Conservation (phyloP, 2,113 vertebrate species). For the Thunnus thynnus region DNA sequence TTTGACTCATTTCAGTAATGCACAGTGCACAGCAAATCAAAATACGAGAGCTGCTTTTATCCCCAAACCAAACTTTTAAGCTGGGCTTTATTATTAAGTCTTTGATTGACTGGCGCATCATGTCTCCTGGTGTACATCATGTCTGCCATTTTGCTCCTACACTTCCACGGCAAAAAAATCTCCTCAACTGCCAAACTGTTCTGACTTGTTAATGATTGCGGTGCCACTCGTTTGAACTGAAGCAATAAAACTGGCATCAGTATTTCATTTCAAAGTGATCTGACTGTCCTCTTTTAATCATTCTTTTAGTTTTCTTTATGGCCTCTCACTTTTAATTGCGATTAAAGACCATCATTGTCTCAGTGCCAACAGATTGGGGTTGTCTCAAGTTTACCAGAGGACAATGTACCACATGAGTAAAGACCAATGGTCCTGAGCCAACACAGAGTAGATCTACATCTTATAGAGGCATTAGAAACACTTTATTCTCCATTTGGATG, state of each 20-base stretch:
- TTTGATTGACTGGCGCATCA: slow-evolving; percentile 39
- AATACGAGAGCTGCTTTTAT: slow-evolving; percentile 25
- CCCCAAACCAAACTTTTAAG: slow-evolving; percentile 3
- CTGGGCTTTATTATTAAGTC: slow-evolving; percentile 25
- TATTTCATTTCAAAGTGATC: slow-evolving; percentile 45
- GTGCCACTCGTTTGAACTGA: slow-evolving; percentile 21
- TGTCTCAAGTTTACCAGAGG: slow-evolving; percentile 46
- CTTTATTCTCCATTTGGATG: slow-evolving; percentile 51
- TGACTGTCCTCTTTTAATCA: slow-evolving; percentile 10
- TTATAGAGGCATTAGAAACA: slow-evolving; percentile 46
- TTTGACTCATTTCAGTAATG: slow-evolving; percentile 37
- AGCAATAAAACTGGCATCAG: slow-evolving; percentile 23
- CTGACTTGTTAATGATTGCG: slow-evolving; percentile 24
- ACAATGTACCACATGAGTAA: slow-evolving; percentile 35
- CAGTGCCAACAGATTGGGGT: slow-evolving; percentile 22
- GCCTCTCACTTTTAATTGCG: slow-evolving; percentile 32
- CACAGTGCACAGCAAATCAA: slow-evolving; percentile 18
- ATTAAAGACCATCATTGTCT: slow-evolving; percentile 39
- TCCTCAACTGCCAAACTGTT: slow-evolving; percentile 17
- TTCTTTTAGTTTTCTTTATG: slow-evolving; percentile 12
- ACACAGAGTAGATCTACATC: slow-evolving; percentile 18
- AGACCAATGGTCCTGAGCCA: slow-evolving; percentile 38
- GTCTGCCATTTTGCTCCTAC: slow-evolving; percentile 34
- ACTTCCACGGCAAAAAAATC: not conserved
- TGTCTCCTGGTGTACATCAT: slow-evolving; percentile 40